These are phyloP conservation scores for Apeira syringaria DNA, from an alignment of 2,888 invertebrate species.

Conservation along the genomic window DNA sequence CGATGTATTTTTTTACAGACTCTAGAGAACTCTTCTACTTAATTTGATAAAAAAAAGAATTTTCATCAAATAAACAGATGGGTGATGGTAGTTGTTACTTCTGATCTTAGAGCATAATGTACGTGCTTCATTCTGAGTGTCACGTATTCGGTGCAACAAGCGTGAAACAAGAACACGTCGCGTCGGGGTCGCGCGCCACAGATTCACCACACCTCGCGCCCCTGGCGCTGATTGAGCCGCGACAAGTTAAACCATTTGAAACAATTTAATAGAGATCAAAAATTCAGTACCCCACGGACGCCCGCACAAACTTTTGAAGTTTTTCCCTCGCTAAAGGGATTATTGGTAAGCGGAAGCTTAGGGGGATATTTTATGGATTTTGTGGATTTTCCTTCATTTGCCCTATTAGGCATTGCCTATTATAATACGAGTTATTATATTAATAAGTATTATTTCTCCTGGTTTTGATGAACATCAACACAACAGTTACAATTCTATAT, in stretches of 20 bases:
- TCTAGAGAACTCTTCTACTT: too few species aligned
- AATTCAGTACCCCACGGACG: constrained; percentile 72
- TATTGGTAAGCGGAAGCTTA: constrained; percentile 73
- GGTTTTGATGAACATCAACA: too few species aligned
- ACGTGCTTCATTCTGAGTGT: constrained; percentile 39
- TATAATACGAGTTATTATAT: neutral
- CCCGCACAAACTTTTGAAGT: constrained; percentile 84
- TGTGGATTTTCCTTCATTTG: constrained; percentile 63
- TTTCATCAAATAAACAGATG: too few species aligned
- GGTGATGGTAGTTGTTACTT: too few species aligned
- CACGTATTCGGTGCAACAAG: constrained; percentile 60
- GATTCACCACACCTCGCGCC: constrained; percentile 42
- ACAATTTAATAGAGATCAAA: constrained; percentile 85
- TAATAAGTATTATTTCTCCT: too few species aligned
- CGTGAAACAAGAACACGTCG: constrained; percentile 51
- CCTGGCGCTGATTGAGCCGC: constrained; percentile 79
- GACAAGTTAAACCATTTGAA: constrained; percentile 84
- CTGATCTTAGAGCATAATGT: too few species aligned
- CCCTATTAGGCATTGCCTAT: constrained; percentile 37
- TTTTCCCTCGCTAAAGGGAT: constrained; percentile 82
- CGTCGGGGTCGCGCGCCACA: constrained; percentile 12
- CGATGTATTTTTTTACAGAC: too few species aligned
- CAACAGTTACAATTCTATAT: too few species aligned
- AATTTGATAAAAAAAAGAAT: too few species aligned
- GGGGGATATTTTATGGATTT: constrained; percentile 75